Percentiles rank a stretch among this genome's conserved stretches.
Conservation (phyloP, 2,888 invertebrate species). For the Linnaemya tessellans region DNA sequence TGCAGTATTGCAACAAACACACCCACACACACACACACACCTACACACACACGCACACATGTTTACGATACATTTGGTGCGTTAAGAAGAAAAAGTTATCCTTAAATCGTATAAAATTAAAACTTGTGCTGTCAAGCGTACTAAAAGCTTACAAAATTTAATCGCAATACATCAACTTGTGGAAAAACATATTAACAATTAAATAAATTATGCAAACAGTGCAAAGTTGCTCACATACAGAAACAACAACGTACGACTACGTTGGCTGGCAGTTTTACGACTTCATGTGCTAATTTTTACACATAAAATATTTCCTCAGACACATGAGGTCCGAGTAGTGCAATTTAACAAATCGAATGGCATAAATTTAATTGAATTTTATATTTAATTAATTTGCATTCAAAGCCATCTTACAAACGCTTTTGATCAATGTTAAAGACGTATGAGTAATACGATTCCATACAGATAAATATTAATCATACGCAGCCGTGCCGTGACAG, state of each 20-base stretch:
- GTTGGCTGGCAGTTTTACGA: too few species aligned
- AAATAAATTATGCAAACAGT: slow-evolving; percentile 34
- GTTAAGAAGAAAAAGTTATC: not conserved
- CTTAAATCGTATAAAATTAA: slow-evolving; percentile 7
- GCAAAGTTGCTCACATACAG: not conserved
- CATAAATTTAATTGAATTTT: too few species aligned
- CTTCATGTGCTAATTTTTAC: not conserved
- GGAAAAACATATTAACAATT: slow-evolving; percentile 34
- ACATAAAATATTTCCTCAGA: not conserved
- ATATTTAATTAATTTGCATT: too few species aligned
- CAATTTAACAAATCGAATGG: too few species aligned
- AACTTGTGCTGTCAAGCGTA: slow-evolving; percentile 14
- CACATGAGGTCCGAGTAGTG: too few species aligned
- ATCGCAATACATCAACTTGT: slow-evolving; percentile 47
- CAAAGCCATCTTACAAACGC: too few species aligned
- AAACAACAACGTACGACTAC: not conserved
- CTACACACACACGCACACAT: too few species aligned
- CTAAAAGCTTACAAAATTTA: slow-evolving; percentile 35
- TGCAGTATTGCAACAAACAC: not conserved
- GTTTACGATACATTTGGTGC: not conserved
- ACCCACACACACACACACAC: not conserved
- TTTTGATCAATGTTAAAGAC: too few species aligned
- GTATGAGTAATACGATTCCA: too few species aligned
- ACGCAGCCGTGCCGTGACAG: too few species aligned
- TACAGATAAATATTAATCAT: too few species aligned